Evolutionary conservation across 2,888 invertebrate species (phyloP).

Genomic region (Prosapia bicincta): DNA sequence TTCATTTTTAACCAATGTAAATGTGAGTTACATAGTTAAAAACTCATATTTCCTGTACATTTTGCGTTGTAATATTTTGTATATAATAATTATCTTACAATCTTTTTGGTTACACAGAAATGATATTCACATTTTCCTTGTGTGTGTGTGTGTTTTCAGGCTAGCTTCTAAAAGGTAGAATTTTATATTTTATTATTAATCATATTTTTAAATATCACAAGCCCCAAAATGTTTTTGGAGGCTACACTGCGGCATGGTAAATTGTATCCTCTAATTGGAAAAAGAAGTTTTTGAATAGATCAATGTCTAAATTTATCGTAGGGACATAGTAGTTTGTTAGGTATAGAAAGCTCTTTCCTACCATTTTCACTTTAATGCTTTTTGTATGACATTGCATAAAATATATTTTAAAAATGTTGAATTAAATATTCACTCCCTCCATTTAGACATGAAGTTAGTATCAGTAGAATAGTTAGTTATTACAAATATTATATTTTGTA

Average conservation of each 20-base stretch:
- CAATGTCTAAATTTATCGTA: conserved; percentile 28
- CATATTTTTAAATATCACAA: conserved; percentile 6
- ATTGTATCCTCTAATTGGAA: conserved; percentile 25
- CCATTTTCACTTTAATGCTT: conserved; percentile 21
- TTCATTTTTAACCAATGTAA: conserved; percentile 31
- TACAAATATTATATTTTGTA: no score
- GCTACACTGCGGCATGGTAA: conserved; percentile 25
- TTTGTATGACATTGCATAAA: conserved; percentile 20
- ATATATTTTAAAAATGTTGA: conserved; percentile 2
- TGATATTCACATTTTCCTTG: not conserved
- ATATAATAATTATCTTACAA: conserved; percentile 28
- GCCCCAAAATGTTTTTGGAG: conserved; percentile 11
- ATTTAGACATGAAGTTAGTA: conserved; percentile 20
- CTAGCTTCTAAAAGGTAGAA: not conserved
- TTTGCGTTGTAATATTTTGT: conserved; percentile 51
- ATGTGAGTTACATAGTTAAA: conserved; percentile 36
- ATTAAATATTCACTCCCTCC: conserved; percentile 19
- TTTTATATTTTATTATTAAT: conserved; percentile 7
- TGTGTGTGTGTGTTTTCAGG: not conserved
- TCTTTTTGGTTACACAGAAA: not conserved
- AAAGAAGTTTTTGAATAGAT: conserved; percentile 16
- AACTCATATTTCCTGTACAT: conserved; percentile 46
- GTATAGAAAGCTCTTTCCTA: conserved; percentile 16
- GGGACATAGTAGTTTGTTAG: conserved; percentile 23
- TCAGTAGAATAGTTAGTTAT: not conserved